Evolutionary conservation across 2,888 invertebrate genomes (phyloP), one percentile per base, ranked within the genome.

Genomic region (Lycia hirtaria): DNA sequence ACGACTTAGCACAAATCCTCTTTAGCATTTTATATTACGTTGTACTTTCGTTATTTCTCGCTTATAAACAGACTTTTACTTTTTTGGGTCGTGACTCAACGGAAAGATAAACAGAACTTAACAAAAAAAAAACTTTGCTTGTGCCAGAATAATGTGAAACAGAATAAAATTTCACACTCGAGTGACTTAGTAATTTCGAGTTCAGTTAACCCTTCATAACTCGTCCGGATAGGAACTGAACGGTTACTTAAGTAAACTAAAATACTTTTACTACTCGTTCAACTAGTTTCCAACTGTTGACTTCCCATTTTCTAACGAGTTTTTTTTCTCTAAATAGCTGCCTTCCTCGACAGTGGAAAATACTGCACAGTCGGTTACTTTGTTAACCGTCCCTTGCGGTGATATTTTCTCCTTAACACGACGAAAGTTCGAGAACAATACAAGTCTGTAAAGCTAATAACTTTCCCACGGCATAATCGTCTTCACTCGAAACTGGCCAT

Each of bases 251-350:
- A 68, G 63, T 67, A 65, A 68, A 74, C 69, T 73, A 72, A 72
- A 80, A 80, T 85, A 80, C 80, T 80, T 77, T 76, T 80, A 75
- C 83, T 77, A 79, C 76, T 75, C 62, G 80, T 71, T 72, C 66
- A 76, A 83, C 88, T 75, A 75, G 88, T 87, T 86, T 80, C 72
- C 76, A 73, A 75, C 76, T 74, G 76, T 80, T 75, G 76, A 82
- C 85, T 91, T 89, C 90, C 88, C 79, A 90, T 90, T 91, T 92
- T 91, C 91, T 88, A 90, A 91, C 90, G 73, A 87, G 88, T 83
- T 90, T 85, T 87, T 87, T 85, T 81, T 77, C 78, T 78, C 75
- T 69, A 67, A 67, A 72, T 72, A 72, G 71, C 72, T 73, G 76
- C 80, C 79, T 83, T 85, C 78, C 76, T 75, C 78, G 73, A 72